Conservation (phyloP, 2,797 vertebrate species). For the Bufotes viridis region DNA sequence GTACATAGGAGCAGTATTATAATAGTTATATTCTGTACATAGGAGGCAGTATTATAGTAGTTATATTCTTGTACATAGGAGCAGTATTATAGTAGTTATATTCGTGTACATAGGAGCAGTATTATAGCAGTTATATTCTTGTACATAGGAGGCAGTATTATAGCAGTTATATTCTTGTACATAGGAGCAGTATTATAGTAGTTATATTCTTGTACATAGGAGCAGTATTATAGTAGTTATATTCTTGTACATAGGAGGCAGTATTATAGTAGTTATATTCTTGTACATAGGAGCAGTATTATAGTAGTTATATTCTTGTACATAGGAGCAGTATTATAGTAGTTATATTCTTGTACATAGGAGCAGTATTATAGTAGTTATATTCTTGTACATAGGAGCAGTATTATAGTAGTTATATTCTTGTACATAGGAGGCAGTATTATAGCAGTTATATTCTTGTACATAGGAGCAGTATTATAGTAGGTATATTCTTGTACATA, state of each 20-base stretch:
- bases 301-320: not conserved
- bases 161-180: not conserved
- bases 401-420: constrained; percentile 4
- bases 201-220: constrained; percentile 3
- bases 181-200: constrained; percentile 16
- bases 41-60: not conserved
- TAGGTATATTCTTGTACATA: not conserved
- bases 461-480: not conserved
- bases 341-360: constrained; percentile 16
- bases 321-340: not conserved
- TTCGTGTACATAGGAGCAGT: constrained; percentile 1
- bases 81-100: constrained; percentile 15
- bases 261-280: constrained; percentile 11
- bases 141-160: not conserved
- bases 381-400: constrained; percentile 6
- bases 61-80: not conserved
- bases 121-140: constrained; percentile 18
- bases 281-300: constrained; percentile 12
- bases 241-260: constrained; percentile 8
- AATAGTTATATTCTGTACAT: not conserved
- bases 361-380: constrained; percentile 1
- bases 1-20: constrained; percentile 8
- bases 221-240: constrained; percentile 22
- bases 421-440: not conserved
- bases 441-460: constrained; percentile 3